A percentile compares a stretch with the other conserved stretches of the same genome.
Evolutionary conservation across 2,797 vertebrate species (phyloP).

Genomic region (Hyperoplus immaculatus): DNA sequence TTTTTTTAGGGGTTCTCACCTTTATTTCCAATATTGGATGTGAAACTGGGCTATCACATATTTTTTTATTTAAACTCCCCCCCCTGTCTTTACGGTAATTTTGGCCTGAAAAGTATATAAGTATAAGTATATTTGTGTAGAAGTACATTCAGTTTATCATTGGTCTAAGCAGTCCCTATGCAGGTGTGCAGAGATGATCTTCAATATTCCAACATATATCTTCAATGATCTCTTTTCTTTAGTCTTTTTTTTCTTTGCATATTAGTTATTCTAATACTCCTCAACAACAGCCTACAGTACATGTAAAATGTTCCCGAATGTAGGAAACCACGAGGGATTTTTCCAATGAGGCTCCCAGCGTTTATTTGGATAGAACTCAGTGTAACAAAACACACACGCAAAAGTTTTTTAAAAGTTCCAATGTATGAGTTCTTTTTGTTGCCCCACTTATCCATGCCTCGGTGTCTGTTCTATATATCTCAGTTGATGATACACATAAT

Average conservation of each 20-base stretch:
- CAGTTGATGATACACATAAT: not conserved
- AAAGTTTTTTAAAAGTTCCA: slow-evolving; percentile 1
- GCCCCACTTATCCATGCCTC: not conserved
- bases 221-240: not conserved
- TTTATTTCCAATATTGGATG: no score
- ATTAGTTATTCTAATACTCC: slow-evolving; percentile 44
- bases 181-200: no score
- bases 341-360: slow-evolving; percentile 26
- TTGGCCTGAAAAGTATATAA: no score
- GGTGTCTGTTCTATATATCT: not conserved
- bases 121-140: no score
- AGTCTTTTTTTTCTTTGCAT: slow-evolving; percentile 27
- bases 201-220: no score
- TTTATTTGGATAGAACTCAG: slow-evolving; percentile 30
- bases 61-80: no score
- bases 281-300: slow-evolving; percentile 45
- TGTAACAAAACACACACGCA: slow-evolving; percentile 25
- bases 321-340: slow-evolving; percentile 52
- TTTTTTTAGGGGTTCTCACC: no score
- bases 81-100: no score
- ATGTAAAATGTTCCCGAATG: slow-evolving; percentile 49
- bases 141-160: no score
- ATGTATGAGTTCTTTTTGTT: not conserved
- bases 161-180: no score
- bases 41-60: no score